These are phyloP conservation scores for Protonibea diacanthus DNA, from an alignment of 2,797 vertebrate genomes.

Conservation along the genomic window DNA sequence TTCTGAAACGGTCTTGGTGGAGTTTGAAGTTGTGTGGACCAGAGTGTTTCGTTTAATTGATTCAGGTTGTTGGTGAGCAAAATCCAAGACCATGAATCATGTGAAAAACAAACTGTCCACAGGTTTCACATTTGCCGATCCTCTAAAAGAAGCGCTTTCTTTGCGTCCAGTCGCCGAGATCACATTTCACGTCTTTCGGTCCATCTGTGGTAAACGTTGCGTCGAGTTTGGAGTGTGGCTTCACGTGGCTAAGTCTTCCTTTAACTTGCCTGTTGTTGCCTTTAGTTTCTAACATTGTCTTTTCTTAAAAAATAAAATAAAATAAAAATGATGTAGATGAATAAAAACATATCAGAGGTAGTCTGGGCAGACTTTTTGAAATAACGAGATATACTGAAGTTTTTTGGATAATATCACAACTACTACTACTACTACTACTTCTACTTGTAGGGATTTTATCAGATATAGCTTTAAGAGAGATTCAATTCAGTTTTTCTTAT, in stretches of 20 bases:
- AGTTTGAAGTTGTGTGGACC: too few relatives aligned
- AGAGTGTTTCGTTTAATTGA: too few relatives aligned
- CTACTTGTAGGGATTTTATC: slow-evolving; percentile 75
- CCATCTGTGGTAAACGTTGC: slow-evolving; percentile 28
- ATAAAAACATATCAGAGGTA: slow-evolving; percentile 84
- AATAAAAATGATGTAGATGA: slow-evolving; percentile 60
- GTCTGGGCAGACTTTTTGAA: slow-evolving; percentile 76
- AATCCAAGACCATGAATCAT: background rate
- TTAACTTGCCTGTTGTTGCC: slow-evolving; percentile 86
- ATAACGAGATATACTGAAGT: slow-evolving; percentile 67
- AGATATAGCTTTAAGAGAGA: slow-evolving; percentile 83
- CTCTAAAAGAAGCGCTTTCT: background rate
- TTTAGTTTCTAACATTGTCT: slow-evolving; percentile 83
- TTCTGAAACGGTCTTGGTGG: too few relatives aligned
- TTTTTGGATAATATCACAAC: slow-evolving; percentile 73
- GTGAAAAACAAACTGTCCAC: background rate
- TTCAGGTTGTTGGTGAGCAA: background rate
- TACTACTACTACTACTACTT: slow-evolving; percentile 32
- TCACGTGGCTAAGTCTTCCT: slow-evolving; percentile 66
- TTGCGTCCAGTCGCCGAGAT: background rate
- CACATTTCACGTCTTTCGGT: background rate
- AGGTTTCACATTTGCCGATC: background rate
- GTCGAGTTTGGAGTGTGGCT: slow-evolving; percentile 26
- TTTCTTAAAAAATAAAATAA: slow-evolving; percentile 65
- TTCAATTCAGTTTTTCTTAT: slow-evolving; percentile 71